Base-by-base conservation (phyloP, 2,888 invertebrate genomes). In the Pheosia gnoma region DNA sequence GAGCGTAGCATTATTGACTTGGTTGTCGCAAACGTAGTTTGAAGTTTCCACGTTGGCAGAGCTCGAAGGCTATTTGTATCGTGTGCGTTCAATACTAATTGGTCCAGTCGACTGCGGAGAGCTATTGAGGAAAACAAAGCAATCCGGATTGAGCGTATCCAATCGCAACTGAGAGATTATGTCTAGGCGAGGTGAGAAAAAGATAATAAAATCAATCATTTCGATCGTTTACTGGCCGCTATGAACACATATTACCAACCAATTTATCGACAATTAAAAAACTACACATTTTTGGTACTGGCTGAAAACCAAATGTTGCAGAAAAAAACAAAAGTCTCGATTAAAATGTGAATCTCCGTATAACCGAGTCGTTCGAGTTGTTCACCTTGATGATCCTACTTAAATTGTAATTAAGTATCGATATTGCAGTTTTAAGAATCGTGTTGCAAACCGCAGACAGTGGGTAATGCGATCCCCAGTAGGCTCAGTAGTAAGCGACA, bases 401-500 rank as follows among this genome's bases (percentile, higher is more conserved):
- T 70, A 68, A 65, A 72, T 59, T 58, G 61, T 72, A 66, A 63
- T 66, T 65, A 67, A 47, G 62, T 25, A 37, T 60, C 55, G 56
- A 10, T 51, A 60, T 59, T 58, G 59, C 6, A 55, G 52, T 59
- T 62, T 67, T 67, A 64, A 66, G 59, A 62, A 59, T 71, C 71
- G 60, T 64, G 68, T 70, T 69, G 59, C 68, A 79, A 82, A 82
- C 83, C 81, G 71, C 83, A 79, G 65, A 53, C 59, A 61, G 62
- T 58, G 43, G 25, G 82, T 77, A 83, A 85, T 77, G 67, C 67
- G 80, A 85, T 70, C 61, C 58, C 59, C 53, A 60, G 71, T 66
- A 62, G 71, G 71, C 71, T 74, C 62, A 70, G 65, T 60, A 78
- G 85, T 79, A 88, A 87, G 74, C 70, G 81, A 89, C 78, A 88